Evolutionary conservation across 53 echinoderm and acorn worm genomes (phyloP).

Genomic region (Mesocentrotus franciscanus): DNA sequence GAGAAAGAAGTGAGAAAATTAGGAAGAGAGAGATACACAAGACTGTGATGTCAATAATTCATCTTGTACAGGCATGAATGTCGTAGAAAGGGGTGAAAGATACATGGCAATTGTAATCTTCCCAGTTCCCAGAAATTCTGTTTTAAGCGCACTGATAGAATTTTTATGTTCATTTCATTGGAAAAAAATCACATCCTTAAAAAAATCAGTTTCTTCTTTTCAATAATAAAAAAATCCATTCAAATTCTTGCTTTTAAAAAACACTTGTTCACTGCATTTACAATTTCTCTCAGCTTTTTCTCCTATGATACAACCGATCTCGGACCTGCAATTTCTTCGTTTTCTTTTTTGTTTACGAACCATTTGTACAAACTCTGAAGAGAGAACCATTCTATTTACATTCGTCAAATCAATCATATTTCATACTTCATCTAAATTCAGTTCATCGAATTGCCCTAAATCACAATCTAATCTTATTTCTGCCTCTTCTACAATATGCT

Average conservation of each 20-base stretch:
- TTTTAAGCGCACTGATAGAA: slow-evolving; percentile 56
- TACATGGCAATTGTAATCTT: slow-evolving; percentile 35
- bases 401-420: slow-evolving; percentile 34
- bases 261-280: slow-evolving; percentile 33
- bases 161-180: slow-evolving; percentile 55
- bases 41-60: slow-evolving; percentile 48
- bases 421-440: slow-evolving; percentile 55
- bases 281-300: background rate
- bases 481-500: slow-evolving; percentile 45
- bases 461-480: slow-evolving; percentile 38
- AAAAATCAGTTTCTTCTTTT: slow-evolving; percentile 19
- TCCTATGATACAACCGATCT: slow-evolving; percentile 46
- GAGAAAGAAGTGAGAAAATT: slow-evolving; percentile 60
- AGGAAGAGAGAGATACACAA: slow-evolving; percentile 58
- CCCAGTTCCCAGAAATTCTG: slow-evolving; percentile 23
- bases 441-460: slow-evolving; percentile 31
- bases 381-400: slow-evolving; percentile 65
- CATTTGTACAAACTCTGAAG: slow-evolving; percentile 67
- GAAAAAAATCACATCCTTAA: slow-evolving; percentile 4
- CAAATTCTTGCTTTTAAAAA: slow-evolving; percentile 49
- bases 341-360: background rate
- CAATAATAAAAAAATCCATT: slow-evolving; percentile 39
- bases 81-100: slow-evolving; percentile 60
- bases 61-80: slow-evolving; percentile 55
- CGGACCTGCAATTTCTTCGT: background rate